These are phyloP conservation scores for Genyomyrus donnyi DNA, from an alignment of 2,113 vertebrate genomes.

Conservation along the genomic window DNA sequence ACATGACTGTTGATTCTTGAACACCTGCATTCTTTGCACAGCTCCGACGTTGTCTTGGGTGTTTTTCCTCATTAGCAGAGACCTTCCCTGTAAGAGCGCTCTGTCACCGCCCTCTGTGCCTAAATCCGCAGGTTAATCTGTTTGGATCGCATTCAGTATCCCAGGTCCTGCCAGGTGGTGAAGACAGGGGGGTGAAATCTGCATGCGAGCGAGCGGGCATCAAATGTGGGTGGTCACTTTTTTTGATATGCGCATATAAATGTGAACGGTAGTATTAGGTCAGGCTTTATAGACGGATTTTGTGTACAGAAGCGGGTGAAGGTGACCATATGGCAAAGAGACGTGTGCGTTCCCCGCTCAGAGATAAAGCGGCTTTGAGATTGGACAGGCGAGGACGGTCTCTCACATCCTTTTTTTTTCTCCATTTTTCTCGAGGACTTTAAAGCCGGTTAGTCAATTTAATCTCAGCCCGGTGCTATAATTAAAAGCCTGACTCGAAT, in stretches of 20 bases:
- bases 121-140: not conserved
- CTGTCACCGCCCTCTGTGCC: not conserved
- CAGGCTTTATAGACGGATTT: not conserved
- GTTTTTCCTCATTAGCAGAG: too few relatives aligned
- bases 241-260: not conserved
- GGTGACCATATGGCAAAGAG: not conserved
- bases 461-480: slow-evolving; percentile 32
- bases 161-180: not conserved
- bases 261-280: not conserved
- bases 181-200: not conserved
- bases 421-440: not conserved
- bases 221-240: not conserved
- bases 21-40: not conserved
- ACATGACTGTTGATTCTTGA: not conserved
- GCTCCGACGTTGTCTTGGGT: not conserved
- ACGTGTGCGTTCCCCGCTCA: too few relatives aligned
- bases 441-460: slow-evolving; percentile 24
- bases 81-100: not conserved
- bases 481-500: slow-evolving; percentile 38
- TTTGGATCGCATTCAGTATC: not conserved
- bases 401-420: not conserved
- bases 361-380: not conserved
- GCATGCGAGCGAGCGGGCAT: not conserved
- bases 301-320: not conserved
- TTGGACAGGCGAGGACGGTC: not conserved